Evolutionary conservation across 1,140 invertebrate genomes (phyloP), one percentile per base, ranked within the genome.

Genomic region (Caenorhabditis tropicalis): DNA sequence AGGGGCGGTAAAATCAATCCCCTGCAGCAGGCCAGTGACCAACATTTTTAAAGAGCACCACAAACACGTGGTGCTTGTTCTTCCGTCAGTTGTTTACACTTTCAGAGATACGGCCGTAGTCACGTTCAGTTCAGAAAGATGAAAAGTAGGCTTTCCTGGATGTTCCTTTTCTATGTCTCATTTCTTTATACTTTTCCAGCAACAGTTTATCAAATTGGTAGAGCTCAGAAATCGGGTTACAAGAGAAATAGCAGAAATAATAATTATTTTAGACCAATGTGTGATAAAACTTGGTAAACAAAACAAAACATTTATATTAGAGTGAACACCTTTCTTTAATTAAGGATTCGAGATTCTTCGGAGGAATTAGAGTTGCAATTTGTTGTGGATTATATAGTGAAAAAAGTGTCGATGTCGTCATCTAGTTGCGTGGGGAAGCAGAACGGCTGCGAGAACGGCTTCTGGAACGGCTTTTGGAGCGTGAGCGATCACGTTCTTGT

Each of bases 361-460:
- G 36, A 46, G 65, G 65, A 74, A 74, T 74, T 74, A 27, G 58
- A 36, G 31, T 65, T 56, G 53, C 53, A 27, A 56, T 16, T 33
- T 1, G 58, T 65, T 36, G 58, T 31, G 31, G 58, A 36, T 4
- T 31, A 46, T 46, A 12, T 46, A 43, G 49, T 5, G 3, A 36
- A 36, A 27, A n/a, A 19, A 7, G 58, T n/a, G n/a, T 10, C 56
- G 7, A 24, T 43, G 21, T 24, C 29, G 12, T 15, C 36, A 24
- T 43, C 19, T 74, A 74, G 36, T 56, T 56, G 53, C 36, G 36
- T 43, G 49, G 36, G n/a, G 56, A 70, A 43, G 56, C 60, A 60
- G 82, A 85, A 16, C 83, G 46, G 21, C 48, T 58, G 79, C 83
- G 83, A 60, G 83, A 85, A 43, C 83, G 74, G 79, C 83, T 85